These are phyloP conservation scores for Steatornis caripensis DNA, from an alignment of 2,113 vertebrate genomes.

Conservation along the genomic window DNA sequence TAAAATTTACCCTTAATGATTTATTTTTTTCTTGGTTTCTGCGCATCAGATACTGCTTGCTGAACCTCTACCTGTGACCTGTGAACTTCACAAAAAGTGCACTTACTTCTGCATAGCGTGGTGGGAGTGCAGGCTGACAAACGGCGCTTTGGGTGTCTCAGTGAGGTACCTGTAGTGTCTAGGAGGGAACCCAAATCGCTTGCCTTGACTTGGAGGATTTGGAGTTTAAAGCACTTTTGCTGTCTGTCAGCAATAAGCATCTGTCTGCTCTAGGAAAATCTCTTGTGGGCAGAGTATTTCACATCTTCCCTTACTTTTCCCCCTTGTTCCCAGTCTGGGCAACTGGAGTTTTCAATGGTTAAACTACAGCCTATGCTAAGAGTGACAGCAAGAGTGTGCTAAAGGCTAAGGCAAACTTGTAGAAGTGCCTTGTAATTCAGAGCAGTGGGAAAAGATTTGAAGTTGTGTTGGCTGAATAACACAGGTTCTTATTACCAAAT, in stretches of 20 bases:
- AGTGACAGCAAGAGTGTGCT: background rate
- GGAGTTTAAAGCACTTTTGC: background rate
- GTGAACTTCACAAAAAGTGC: background rate
- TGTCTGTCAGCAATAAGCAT: background rate
- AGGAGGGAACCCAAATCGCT: background rate
- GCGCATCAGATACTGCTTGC: background rate
- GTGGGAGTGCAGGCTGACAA: background rate
- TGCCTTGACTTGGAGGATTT: background rate
- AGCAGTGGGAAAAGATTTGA: background rate
- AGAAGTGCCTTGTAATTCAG: background rate
- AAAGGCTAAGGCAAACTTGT: background rate
- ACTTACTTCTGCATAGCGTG: rapidly evolving
- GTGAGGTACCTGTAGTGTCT: background rate
- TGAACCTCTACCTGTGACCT: background rate
- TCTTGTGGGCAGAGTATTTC: background rate
- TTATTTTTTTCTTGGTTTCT: background rate
- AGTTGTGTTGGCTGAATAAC: background rate
- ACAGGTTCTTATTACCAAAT: background rate
- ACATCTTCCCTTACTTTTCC: background rate
- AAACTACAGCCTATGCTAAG: background rate
- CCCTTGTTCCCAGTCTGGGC: background rate
- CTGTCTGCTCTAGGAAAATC: background rate
- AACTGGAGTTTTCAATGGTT: background rate
- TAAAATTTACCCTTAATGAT: background rate
- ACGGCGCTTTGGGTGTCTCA: background rate